Evolutionary conservation across 2,797 vertebrate genomes (phyloP).

Genomic region (Sandelia bainsii): DNA sequence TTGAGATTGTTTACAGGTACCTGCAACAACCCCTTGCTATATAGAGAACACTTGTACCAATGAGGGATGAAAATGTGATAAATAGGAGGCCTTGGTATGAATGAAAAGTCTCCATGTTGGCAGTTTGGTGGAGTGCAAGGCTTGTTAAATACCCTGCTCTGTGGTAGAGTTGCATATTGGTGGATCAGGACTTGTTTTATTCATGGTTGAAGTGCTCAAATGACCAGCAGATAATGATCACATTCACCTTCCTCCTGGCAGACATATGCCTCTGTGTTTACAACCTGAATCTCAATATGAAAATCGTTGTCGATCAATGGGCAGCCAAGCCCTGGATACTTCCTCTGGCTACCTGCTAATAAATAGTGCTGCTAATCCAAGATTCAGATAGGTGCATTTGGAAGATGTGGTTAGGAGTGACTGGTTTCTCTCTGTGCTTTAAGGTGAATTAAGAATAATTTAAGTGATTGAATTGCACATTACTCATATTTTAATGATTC

Average conservation of each 20-base stretch:
- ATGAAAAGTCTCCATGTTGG: conserved; percentile 59
- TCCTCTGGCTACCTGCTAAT: conserved; percentile 72
- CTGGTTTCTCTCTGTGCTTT: conserved; percentile 39
- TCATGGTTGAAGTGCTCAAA: conserved; percentile 67
- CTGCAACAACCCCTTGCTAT: conserved; percentile 51
- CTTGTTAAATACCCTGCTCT: conserved; percentile 73
- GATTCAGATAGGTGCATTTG: conserved; percentile 37
- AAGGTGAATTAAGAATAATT: conserved; percentile 57
- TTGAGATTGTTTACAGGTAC: conserved; percentile 80
- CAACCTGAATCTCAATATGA: conserved; percentile 80
- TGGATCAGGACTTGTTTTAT: conserved; percentile 77
- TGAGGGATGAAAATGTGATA: conserved; percentile 73
- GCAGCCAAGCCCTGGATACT: conserved; percentile 56
- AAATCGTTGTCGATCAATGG: conserved; percentile 74
- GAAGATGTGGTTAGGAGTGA: conserved; percentile 36
- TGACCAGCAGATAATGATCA: conserved; percentile 79
- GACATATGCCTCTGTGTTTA: conserved; percentile 71
- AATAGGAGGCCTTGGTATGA: conserved; percentile 64
- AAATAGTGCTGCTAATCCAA: conserved; percentile 57
- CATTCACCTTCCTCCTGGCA: conserved; percentile 84
- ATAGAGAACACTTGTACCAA: conserved; percentile 61
- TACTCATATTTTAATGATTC: conserved; percentile 68
- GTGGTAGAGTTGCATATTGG: conserved; percentile 59
- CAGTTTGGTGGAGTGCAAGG: conserved; percentile 54
- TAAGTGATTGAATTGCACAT: conserved; percentile 39